Evolutionary conservation across 2,797 vertebrate genomes (phyloP).

Genomic region (Acanthurus tractus): DNA sequence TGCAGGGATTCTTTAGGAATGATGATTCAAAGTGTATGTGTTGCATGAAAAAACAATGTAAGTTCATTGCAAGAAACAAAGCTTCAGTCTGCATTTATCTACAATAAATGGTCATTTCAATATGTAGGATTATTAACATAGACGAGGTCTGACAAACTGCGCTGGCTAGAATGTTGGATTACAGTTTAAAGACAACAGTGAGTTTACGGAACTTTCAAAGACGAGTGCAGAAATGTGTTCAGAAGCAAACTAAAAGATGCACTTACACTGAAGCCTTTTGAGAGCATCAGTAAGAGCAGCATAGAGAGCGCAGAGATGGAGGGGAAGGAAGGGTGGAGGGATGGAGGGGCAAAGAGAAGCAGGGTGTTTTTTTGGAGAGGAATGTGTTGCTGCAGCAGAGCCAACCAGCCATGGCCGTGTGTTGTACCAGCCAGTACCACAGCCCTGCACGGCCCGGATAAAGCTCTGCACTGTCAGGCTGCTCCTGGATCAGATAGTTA

Average conservation of each 20-base stretch:
- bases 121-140: background rate
- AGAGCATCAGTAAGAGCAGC: background rate
- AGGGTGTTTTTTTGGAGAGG: slow-evolving; percentile 39
- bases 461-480: slow-evolving; percentile 32
- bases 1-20: background rate
- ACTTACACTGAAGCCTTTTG: background rate
- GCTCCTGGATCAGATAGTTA: slow-evolving; percentile 38
- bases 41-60: background rate
- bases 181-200: background rate
- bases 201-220: background rate
- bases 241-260: background rate
- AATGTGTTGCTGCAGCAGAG: slow-evolving; percentile 49
- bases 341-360: slow-evolving; percentile 2
- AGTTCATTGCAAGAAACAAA: background rate
- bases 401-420: slow-evolving; percentile 35
- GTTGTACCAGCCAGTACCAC: slow-evolving; percentile 48
- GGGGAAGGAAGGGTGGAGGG: background rate
- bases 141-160: background rate
- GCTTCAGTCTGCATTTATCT: background rate
- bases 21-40: background rate
- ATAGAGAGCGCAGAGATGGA: slow-evolving; percentile 11
- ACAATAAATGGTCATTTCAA: background rate
- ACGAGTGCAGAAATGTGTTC: background rate
- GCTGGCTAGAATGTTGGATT: too few species aligned
- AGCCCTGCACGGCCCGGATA: slow-evolving; percentile 47